phyloP scores from a whole-genome alignment of 2,888 invertebrate genomes.

The Thera britannica region DNA sequence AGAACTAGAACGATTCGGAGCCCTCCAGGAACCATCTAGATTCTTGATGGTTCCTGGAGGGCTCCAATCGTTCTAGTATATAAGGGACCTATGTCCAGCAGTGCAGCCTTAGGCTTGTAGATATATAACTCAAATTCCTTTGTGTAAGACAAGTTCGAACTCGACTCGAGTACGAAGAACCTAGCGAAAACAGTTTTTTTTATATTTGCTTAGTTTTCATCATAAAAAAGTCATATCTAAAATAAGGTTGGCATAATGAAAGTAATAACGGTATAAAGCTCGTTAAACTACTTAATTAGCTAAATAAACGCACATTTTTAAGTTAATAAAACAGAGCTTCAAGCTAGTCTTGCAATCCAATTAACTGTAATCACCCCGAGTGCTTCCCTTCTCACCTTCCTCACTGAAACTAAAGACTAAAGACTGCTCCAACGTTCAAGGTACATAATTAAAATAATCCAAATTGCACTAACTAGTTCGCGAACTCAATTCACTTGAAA shows the following conservation, averaged over 20 bases:
- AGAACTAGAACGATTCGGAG: too few relatives aligned
- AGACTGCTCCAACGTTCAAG: neutral
- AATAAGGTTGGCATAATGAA: neutral
- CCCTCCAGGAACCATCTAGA: too few relatives aligned
- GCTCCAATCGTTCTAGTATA: too few relatives aligned
- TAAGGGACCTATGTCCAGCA: too few relatives aligned
- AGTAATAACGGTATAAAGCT: neutral
- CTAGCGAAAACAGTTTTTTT: too few relatives aligned
- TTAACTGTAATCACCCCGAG: conserved; percentile 12
- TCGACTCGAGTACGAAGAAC: too few relatives aligned
- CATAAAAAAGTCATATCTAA: too few relatives aligned
- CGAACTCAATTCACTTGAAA: conserved; percentile 22
- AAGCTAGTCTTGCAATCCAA: conserved; percentile 5
- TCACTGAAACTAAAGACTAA: conserved; percentile 6
- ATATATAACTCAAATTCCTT: neutral
- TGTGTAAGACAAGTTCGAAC: neutral
- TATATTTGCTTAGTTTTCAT: too few relatives aligned
- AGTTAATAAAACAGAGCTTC: neutral
- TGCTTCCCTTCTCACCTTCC: conserved; percentile 10
- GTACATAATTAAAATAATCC: conserved; percentile 18
- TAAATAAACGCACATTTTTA: too few relatives aligned
- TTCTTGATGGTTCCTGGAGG: too few relatives aligned
- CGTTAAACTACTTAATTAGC: neutral
- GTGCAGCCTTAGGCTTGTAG: neutral
- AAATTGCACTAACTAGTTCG: conserved; percentile 21